Conservation (phyloP, 2,113 vertebrate genomes). For the Corythornis vintsioides region DNA sequence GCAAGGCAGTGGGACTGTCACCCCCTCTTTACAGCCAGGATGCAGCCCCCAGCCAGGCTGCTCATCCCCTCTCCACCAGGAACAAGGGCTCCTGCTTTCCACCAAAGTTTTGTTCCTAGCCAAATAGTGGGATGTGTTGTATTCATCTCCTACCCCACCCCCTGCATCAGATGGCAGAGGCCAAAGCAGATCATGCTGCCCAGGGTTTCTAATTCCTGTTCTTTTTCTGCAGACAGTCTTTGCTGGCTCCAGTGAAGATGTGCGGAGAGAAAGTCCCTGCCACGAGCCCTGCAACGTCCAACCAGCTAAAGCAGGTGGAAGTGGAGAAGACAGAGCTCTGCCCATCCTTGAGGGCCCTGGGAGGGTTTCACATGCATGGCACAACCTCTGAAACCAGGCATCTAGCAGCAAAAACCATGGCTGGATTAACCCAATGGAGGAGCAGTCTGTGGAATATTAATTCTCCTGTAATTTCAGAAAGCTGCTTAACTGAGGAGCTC, state of each 20-base stretch:
- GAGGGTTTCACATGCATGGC: neutral
- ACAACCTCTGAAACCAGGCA: neutral
- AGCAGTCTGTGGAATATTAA: neutral
- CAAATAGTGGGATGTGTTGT: fast-evolving
- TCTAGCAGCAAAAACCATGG: neutral
- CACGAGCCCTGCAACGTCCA: neutral
- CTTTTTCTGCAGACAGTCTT: fast-evolving
- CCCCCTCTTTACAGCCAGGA: fast-evolving
- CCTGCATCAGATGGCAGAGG: fast-evolving
- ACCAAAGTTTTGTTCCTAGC: neutral
- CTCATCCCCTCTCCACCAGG: neutral
- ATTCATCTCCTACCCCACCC: fast-evolving
- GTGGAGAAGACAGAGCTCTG: neutral
- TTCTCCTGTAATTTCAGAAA: neutral
- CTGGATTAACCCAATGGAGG: neutral
- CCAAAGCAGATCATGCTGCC: fast-evolving
- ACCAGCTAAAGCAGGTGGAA: neutral
- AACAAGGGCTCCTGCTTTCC: neutral
- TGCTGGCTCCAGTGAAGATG: fast-evolving
- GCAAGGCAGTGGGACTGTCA: fast-evolving
- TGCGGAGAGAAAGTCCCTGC: fast-evolving
- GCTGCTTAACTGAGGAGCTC: neutral
- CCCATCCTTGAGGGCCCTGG: neutral
- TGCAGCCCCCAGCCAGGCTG: neutral
- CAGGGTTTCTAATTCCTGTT: no score